Evolutionary conservation across 2,113 vertebrate species (phyloP).

Genomic region (Plecturocebus donacophilus): DNA sequence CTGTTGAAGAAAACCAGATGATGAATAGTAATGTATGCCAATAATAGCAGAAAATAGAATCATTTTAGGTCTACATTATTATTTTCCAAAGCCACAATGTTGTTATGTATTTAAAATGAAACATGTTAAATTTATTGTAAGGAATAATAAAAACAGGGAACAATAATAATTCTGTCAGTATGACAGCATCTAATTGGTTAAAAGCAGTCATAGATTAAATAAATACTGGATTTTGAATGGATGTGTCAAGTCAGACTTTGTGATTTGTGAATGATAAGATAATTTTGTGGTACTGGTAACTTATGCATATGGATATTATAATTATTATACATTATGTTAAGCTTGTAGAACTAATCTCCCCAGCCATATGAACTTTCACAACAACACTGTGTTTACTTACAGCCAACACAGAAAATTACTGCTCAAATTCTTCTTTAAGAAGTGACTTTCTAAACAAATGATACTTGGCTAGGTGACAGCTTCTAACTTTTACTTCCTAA

Average conservation of each 20-base stretch:
- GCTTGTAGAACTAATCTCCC: background rate
- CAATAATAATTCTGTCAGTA: slow-evolving; percentile 37
- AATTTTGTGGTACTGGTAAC: background rate
- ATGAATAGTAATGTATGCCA: background rate
- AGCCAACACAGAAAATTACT: background rate
- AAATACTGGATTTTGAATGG: background rate
- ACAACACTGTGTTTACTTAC: background rate
- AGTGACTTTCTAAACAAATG: background rate
- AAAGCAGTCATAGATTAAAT: slow-evolving; percentile 51
- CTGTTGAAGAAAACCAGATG: background rate
- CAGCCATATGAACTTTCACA: background rate
- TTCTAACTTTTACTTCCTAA: background rate
- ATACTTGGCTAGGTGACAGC: background rate
- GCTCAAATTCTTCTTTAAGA: background rate
- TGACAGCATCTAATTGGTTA: slow-evolving; percentile 55
- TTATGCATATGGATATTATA: background rate
- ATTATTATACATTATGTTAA: background rate
- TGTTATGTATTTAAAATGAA: slow-evolving; percentile 16
- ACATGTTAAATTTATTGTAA: slow-evolving; percentile 47
- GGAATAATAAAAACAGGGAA: slow-evolving; percentile 22
- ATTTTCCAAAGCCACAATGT: slow-evolving; percentile 1
- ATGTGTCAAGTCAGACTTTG: background rate
- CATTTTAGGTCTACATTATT: background rate
- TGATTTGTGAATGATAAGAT: background rate
- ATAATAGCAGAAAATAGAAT: slow-evolving; percentile 21